phyloP scores from a whole-genome alignment of 2,113 vertebrate species.

The Lontra canadensis region DNA sequence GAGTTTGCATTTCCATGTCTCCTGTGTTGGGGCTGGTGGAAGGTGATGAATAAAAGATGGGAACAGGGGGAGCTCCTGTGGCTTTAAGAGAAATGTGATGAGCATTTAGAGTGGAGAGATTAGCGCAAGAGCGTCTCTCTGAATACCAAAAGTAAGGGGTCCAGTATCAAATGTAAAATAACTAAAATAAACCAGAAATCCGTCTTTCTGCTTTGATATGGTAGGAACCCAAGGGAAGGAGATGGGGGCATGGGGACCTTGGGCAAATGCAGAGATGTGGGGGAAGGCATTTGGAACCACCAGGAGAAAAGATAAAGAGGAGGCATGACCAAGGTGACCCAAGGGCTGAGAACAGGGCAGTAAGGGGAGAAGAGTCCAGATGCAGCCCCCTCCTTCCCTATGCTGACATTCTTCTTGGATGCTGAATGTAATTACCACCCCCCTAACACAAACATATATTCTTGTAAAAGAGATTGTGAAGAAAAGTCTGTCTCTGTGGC shows the following conservation, averaged over 20 bases:
- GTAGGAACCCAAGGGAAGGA: not conserved
- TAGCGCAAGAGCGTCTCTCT: conserved; percentile 27
- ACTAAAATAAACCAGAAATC: conserved; percentile 57
- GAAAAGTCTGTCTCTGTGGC: not conserved
- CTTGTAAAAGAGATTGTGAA: not conserved
- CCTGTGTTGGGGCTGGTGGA: conserved; percentile 71
- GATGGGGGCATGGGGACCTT: not conserved
- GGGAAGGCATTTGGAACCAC: not conserved
- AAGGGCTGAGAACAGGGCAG: not conserved
- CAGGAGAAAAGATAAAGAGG: not conserved
- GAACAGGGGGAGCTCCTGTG: conserved; percentile 73
- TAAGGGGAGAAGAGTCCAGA: too few relatives aligned
- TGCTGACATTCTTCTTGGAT: not conserved
- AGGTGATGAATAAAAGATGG: conserved; percentile 88
- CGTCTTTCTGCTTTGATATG: not conserved
- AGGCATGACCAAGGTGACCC: not conserved
- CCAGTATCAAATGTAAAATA: conserved; percentile 68
- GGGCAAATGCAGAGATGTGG: not conserved
- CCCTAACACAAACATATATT: not conserved
- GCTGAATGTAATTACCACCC: not conserved
- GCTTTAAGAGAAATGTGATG: conserved; percentile 77
- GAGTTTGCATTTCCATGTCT: conserved; percentile 80
- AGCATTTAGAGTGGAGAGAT: conserved; percentile 77
- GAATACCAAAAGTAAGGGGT: conserved; percentile 77
- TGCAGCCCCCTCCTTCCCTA: not conserved